Conservation (phyloP, 1,140 invertebrate species). For the Drosophila lowei region DNA sequence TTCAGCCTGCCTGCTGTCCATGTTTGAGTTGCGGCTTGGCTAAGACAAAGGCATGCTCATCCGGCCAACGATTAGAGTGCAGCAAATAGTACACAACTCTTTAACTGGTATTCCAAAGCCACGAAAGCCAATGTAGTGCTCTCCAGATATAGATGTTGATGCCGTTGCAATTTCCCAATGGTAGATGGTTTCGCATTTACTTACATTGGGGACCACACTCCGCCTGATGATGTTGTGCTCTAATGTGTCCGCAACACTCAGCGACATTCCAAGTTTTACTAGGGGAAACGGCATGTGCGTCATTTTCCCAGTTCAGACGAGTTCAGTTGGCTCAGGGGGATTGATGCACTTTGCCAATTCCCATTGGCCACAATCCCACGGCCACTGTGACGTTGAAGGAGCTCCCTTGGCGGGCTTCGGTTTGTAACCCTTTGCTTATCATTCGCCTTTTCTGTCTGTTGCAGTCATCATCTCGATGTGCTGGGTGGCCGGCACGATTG, state of each 20-base stretch:
- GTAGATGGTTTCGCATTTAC: too few relatives aligned
- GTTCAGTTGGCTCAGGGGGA: slow-evolving; percentile 10
- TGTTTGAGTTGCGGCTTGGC: slow-evolving; percentile 64
- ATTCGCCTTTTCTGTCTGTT: slow-evolving; percentile 69
- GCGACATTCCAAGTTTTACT: not conserved
- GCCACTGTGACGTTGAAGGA: slow-evolving; percentile 34
- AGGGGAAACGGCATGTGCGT: slow-evolving; percentile 44
- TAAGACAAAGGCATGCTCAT: slow-evolving; percentile 21
- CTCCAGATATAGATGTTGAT: not conserved
- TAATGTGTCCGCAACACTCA: too few relatives aligned
- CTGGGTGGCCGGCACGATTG: slow-evolving; percentile 91
- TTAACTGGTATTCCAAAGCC: not conserved
- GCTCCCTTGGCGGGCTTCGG: slow-evolving; percentile 41
- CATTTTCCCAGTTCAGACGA: slow-evolving; percentile 59
- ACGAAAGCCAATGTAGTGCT: not conserved
- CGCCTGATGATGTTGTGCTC: too few relatives aligned
- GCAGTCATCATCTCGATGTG: slow-evolving; percentile 92
- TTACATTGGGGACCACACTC: too few relatives aligned
- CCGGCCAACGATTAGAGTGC: not conserved
- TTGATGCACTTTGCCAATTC: slow-evolving; percentile 25
- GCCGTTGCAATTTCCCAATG: too few relatives aligned
- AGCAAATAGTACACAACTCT: not conserved
- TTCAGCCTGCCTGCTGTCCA: slow-evolving; percentile 18
- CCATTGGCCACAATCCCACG: not conserved
- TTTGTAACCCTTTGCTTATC: slow-evolving; percentile 8